A percentile compares a stretch with the other conserved stretches of the same genome.
Evolutionary conservation across 2,797 vertebrate species (phyloP).

Genomic region (Ambastaia sidthimunki): DNA sequence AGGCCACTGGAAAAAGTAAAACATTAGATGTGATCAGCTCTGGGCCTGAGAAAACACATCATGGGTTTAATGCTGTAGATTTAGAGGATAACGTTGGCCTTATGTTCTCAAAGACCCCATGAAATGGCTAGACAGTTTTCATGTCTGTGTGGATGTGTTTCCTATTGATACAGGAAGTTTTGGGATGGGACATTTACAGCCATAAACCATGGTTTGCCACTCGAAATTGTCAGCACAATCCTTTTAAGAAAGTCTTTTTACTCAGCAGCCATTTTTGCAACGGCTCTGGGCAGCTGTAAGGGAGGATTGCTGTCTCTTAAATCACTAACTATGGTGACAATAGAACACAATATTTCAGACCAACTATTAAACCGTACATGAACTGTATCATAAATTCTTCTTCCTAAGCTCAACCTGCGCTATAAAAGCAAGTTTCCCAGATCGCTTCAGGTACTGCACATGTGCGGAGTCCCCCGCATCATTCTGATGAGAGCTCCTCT

Average conservation of each 20-base stretch:
- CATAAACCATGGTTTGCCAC: slow-evolving; percentile 25
- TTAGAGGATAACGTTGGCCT: background rate
- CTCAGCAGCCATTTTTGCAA: too few relatives aligned
- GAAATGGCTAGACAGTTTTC: background rate
- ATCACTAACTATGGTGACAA: too few relatives aligned
- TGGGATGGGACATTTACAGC: background rate
- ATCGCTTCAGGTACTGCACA: slow-evolving; percentile 51
- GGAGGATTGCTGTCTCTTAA: too few relatives aligned
- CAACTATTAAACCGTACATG: too few relatives aligned
- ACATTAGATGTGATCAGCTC: slow-evolving; percentile 10
- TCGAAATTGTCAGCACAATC: background rate
- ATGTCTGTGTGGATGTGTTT: background rate
- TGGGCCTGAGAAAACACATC: slow-evolving; percentile 14
- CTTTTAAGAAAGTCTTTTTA: too few relatives aligned
- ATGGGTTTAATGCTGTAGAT: slow-evolving; percentile 16
- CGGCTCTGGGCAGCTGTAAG: too few relatives aligned
- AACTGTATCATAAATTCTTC: too few relatives aligned
- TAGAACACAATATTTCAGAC: too few relatives aligned
- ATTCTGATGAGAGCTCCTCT: too few relatives aligned
- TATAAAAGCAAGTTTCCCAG: too few relatives aligned
- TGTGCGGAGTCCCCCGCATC: background rate
- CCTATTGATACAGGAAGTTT: slow-evolving; percentile 3
- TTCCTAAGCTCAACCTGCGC: too few relatives aligned
- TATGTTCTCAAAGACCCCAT: background rate
- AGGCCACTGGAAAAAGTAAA: slow-evolving; percentile 25